phyloP scores from a whole-genome alignment of 2,113 vertebrate genomes.

The Narcine bancroftii region DNA sequence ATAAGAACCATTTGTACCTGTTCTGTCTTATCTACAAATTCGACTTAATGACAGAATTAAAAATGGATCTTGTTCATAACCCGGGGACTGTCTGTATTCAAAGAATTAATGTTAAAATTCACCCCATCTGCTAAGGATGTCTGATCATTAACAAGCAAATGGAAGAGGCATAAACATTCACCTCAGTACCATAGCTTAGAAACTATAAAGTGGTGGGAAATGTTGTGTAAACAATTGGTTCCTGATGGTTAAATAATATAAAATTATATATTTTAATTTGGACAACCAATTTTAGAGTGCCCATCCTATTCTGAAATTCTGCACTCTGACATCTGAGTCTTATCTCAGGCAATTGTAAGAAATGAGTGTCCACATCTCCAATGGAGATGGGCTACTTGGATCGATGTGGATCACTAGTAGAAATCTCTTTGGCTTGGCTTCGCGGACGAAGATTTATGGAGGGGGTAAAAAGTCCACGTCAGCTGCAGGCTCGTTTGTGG shows the following conservation, averaged over 20 bases:
- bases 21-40: no score
- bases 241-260: background rate
- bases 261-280: background rate
- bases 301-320: background rate
- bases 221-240: no score
- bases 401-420: background rate
- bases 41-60: no score
- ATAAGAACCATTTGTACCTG: no score
- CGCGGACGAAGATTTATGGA: no score
- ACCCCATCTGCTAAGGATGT: background rate
- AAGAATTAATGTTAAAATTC: background rate
- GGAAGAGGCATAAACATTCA: background rate
- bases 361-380: background rate
- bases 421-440: no score
- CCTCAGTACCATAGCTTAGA: no score
- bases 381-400: background rate
- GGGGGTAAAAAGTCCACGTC: no score
- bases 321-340: background rate
- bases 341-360: background rate
- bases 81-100: background rate
- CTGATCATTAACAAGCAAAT: background rate
- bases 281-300: background rate
- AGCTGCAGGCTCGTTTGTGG: no score
- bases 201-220: background rate
- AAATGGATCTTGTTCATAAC: no score